Evolutionary conservation across 1,140 invertebrate genomes (phyloP).

Genomic region (Dendroctonus ponderosae): DNA sequence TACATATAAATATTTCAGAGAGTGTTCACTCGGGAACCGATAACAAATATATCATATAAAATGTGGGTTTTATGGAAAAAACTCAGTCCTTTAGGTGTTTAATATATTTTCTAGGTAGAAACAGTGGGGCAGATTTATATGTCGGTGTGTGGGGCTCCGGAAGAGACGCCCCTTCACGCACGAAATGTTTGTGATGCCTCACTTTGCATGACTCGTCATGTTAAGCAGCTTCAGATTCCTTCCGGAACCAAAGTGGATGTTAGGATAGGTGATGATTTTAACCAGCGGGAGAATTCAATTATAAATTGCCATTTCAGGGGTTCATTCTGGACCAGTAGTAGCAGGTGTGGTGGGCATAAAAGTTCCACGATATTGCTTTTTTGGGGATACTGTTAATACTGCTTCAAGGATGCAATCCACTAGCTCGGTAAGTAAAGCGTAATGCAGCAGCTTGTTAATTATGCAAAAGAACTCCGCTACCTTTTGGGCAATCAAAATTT

Average conservation of each 20-base stretch:
- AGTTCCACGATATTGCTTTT: slow-evolving; percentile 74
- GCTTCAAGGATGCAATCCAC: slow-evolving; percentile 83
- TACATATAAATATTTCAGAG: no score
- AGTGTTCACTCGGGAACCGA: no score
- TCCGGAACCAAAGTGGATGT: slow-evolving; percentile 60
- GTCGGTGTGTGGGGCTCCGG: slow-evolving; percentile 82
- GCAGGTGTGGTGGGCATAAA: slow-evolving; percentile 69
- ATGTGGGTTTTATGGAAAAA: no score
- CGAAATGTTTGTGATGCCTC: slow-evolving; percentile 75
- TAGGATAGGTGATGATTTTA: slow-evolving; percentile 56
- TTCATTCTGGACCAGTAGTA: slow-evolving; percentile 59
- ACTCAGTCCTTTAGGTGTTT: no score
- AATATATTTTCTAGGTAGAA: slow-evolving; percentile 68
- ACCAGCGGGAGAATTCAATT: slow-evolving; percentile 3
- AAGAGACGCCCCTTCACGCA: slow-evolving; percentile 73
- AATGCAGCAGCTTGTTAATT: no score
- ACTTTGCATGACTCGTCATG: slow-evolving; percentile 62
- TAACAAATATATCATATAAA: no score
- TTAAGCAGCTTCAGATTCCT: slow-evolving; percentile 57
- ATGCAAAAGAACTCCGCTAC: no score
- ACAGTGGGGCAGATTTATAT: slow-evolving; percentile 86
- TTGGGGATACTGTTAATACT: slow-evolving; percentile 86
- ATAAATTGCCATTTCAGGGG: slow-evolving; percentile 42
- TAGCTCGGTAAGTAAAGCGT: slow-evolving; percentile 58
- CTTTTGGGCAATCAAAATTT: no score